Evolutionary conservation across 2,797 vertebrate species (phyloP).

Genomic region (Anas flavirostris): DNA sequence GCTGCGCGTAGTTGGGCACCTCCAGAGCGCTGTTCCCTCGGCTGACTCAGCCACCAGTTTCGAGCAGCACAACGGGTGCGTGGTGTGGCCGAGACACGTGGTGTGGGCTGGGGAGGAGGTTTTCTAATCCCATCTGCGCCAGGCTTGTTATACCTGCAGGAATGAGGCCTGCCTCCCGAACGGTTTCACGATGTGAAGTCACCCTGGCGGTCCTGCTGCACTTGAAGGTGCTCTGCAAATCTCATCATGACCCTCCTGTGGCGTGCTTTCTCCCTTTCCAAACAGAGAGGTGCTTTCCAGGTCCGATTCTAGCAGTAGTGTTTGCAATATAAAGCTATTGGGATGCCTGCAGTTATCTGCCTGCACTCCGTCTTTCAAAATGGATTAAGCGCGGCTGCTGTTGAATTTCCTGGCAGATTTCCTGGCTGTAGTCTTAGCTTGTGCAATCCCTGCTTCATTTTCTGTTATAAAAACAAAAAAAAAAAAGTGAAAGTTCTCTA

Average conservation of each 20-base stretch:
- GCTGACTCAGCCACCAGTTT: background rate
- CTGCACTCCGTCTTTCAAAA: background rate
- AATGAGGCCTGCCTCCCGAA: background rate
- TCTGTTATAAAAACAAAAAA: background rate
- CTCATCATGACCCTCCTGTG: background rate
- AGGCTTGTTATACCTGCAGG: background rate
- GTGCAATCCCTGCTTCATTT: background rate
- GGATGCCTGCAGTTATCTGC: background rate
- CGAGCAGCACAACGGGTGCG: rapidly evolving
- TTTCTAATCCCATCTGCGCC: background rate
- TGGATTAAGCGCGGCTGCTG: background rate
- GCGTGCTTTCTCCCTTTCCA: background rate
- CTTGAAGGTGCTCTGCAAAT: background rate
- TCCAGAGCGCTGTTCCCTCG: background rate
- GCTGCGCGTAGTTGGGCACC: background rate
- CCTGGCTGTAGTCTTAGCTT: background rate
- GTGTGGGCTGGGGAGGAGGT: background rate
- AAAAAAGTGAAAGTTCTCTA: background rate
- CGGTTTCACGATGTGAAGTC: background rate
- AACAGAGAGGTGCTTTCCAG: background rate
- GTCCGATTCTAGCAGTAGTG: background rate
- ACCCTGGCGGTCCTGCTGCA: background rate
- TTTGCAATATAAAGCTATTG: background rate
- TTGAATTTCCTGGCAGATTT: background rate
- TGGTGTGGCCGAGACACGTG: rapidly evolving